These are phyloP conservation scores for Morpho achilles DNA, from an alignment of 2,888 invertebrate species.

Conservation along the genomic window DNA sequence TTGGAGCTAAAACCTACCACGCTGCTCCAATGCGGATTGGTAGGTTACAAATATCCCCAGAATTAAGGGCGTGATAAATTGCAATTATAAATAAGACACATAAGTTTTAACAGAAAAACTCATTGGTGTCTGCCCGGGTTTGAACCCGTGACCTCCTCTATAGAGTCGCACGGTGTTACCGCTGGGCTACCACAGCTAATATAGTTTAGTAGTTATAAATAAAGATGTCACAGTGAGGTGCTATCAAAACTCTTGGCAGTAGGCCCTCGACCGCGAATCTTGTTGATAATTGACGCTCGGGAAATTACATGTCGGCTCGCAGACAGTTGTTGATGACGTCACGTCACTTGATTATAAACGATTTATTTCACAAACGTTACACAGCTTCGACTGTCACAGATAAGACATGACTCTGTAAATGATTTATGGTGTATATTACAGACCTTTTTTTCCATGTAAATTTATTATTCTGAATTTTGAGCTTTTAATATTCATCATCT, in stretches of 20 bases:
- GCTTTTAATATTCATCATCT: too few relatives aligned
- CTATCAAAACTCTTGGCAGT: constrained; percentile 63
- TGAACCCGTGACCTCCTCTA: too few relatives aligned
- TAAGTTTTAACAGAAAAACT: too few relatives aligned
- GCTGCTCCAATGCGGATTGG: too few relatives aligned
- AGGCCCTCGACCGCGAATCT: constrained; percentile 58
- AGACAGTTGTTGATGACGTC: constrained; percentile 78
- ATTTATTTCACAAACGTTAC: constrained; percentile 63
- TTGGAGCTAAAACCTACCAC: too few relatives aligned
- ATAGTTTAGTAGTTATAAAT: neutral
- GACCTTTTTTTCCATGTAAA: neutral
- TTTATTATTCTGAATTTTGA: neutral
- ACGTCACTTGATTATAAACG: constrained; percentile 73
- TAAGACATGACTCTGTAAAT: constrained; percentile 23
- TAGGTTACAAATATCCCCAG: too few relatives aligned
- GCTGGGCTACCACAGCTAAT: too few relatives aligned
- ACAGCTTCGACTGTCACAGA: constrained; percentile 24
- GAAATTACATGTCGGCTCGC: constrained; percentile 74
- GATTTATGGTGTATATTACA: constrained; percentile 2
- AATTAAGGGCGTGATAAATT: too few relatives aligned
- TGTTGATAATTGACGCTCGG: constrained; percentile 74
- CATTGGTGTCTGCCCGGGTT: too few relatives aligned
- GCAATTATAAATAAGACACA: too few relatives aligned
- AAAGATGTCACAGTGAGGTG: constrained; percentile 36
- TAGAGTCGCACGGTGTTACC: too few relatives aligned